These are phyloP conservation scores for Hippotragus niger DNA, from an alignment of 2,113 vertebrate genomes.

Conservation along the genomic window DNA sequence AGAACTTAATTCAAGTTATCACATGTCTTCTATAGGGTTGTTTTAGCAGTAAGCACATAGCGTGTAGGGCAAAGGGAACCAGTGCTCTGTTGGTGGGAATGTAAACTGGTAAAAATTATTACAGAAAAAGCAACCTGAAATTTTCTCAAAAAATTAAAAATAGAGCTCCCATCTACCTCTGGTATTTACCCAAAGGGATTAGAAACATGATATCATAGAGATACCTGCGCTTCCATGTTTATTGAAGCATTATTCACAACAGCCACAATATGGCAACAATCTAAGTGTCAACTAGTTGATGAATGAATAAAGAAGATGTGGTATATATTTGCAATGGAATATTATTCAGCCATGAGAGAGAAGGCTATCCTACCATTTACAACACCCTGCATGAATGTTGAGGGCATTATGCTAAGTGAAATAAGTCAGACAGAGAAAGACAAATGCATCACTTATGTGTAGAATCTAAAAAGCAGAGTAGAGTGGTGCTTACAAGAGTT, in stretches of 20 bases:
- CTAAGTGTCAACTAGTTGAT: not conserved
- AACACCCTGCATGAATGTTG: not conserved
- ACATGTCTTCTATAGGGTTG: not conserved
- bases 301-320: not conserved
- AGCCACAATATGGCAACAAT: not conserved
- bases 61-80: not conserved
- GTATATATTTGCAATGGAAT: not conserved
- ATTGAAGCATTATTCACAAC: not conserved
- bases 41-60: not conserved
- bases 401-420: not conserved
- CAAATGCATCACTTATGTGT: not conserved
- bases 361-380: not conserved
- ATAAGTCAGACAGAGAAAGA: not conserved
- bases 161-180: not conserved
- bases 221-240: not conserved
- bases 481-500: too few relatives aligned
- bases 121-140: not conserved
- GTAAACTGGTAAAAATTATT: not conserved
- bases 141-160: not conserved
- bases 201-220: not conserved
- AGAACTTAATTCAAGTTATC: not conserved
- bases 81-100: not conserved
- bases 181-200: not conserved
- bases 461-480: not conserved
- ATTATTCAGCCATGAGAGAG: not conserved